A percentile compares a stretch with the other conserved stretches of the same genome.
These are phyloP conservation scores for Halocynthia roretzi DNA, from an alignment of 23 tunicate genomes.

Conservation along the genomic window DNA sequence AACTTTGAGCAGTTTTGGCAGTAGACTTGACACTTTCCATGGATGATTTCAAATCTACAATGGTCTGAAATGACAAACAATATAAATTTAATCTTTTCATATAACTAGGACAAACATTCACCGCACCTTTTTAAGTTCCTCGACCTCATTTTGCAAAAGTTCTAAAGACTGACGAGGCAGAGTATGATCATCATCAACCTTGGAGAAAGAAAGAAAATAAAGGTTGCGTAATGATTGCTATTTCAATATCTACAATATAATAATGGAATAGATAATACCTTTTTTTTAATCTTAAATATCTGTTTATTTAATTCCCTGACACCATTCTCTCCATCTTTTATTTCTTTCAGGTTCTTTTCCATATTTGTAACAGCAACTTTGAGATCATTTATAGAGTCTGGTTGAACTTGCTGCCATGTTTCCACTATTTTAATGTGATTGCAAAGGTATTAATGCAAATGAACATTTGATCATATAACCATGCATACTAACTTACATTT, in stretches of 20 bases:
- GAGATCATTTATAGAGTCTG: conserved; percentile 33
- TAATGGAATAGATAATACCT: conserved; percentile 14
- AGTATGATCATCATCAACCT: conserved; percentile 11
- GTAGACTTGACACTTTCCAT: not conserved
- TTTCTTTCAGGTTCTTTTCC: conserved; percentile 9
- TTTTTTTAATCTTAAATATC: conserved; percentile 10
- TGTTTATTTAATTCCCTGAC: conserved; percentile 6
- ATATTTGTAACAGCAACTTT: conserved; percentile 12
- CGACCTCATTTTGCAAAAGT: not conserved
- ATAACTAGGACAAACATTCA: not conserved
- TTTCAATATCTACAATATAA: not conserved
- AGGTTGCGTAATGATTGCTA: not conserved
- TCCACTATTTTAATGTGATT: conserved; percentile 19
- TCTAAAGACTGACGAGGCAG: conserved; percentile 8
- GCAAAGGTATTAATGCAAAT: not conserved
- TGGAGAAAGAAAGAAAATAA: not conserved
- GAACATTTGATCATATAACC: not conserved
- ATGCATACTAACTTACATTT: conserved; percentile 21
- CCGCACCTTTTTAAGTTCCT: not conserved
- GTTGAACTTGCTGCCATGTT: conserved; percentile 40
- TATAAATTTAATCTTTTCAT: not conserved
- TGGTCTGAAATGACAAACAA: conserved; percentile 1
- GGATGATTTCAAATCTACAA: not conserved
- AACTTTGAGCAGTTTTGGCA: not conserved
- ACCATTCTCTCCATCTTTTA: conserved; percentile 16